Conservation (phyloP, 1,140 invertebrate species). For the Hylyphantes graminicola region DNA sequence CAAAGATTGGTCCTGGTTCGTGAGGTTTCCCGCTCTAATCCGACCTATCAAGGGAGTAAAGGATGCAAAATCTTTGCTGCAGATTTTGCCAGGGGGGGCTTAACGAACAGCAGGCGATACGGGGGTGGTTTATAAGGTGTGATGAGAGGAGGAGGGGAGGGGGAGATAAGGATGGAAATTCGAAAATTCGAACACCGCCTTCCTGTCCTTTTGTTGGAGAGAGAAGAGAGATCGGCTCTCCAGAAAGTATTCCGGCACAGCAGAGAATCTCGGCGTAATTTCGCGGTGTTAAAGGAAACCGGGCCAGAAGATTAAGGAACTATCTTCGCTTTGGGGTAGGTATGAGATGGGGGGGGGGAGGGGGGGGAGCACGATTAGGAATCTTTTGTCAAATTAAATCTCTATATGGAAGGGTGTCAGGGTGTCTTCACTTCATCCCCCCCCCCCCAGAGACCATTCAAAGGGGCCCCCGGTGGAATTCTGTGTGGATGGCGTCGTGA, state of each 20-base stretch:
- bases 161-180: conserved; percentile 14
- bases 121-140: neutral
- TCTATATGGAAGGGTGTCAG: conserved; percentile 19
- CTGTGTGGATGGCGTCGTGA: conserved; percentile 3
- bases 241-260: conserved; percentile 38
- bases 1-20: conserved; percentile 36
- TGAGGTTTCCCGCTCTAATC: conserved; percentile 54
- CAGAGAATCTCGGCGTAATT: conserved; percentile 48
- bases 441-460: conserved; percentile 26
- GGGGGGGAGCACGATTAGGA: conserved; percentile 47
- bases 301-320: conserved; percentile 6
- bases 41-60: conserved; percentile 40
- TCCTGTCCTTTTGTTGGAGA: conserved; percentile 48
- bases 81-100: conserved; percentile 43
- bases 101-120: conserved; percentile 22
- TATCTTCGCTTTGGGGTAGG: neutral
- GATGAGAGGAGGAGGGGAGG: neutral
- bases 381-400: conserved; percentile 59
- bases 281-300: conserved; percentile 36
- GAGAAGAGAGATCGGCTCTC: conserved; percentile 9
- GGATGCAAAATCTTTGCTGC: conserved; percentile 44
- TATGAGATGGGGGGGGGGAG: conserved; percentile 12
- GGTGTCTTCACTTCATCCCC: no score
- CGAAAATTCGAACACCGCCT: conserved; percentile 36
- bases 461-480: neutral